These are phyloP conservation scores for Callaeas wilsoni DNA, from an alignment of 2,113 vertebrate genomes.

Conservation along the genomic window DNA sequence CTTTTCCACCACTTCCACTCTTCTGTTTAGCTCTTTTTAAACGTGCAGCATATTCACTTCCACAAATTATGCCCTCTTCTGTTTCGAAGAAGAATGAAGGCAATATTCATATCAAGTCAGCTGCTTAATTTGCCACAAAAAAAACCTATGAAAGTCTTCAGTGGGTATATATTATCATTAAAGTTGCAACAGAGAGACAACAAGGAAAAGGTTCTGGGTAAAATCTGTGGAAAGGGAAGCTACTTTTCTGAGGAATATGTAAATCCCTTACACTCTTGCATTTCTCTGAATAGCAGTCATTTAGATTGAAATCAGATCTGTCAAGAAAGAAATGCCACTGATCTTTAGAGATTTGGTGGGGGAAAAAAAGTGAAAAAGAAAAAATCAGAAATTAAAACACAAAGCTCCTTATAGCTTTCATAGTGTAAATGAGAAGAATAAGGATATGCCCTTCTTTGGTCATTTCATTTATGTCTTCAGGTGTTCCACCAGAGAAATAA, in stretches of 20 bases:
- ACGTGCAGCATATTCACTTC: not conserved
- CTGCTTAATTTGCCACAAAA: not conserved
- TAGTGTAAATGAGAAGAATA: not conserved
- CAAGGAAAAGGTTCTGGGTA: not conserved
- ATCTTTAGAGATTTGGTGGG: not conserved
- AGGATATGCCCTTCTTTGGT: not conserved
- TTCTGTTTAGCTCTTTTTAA: not conserved
- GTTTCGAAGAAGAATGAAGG: not conserved
- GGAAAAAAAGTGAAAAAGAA: accelerated
- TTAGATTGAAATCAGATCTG: not conserved
- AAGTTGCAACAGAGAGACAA: not conserved
- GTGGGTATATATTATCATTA: not conserved
- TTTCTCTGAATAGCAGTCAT: not conserved
- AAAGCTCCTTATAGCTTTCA: not conserved
- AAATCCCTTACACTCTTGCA: not conserved
- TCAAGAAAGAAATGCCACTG: not conserved
- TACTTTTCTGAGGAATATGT: not conserved
- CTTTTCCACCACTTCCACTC: not conserved
- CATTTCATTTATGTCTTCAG: not conserved
- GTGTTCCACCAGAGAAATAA: not conserved
- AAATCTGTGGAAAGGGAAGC: not conserved
- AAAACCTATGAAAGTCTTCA: not conserved
- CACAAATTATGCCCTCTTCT: not conserved
- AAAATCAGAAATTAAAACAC: not conserved
- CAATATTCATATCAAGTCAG: not conserved